These are phyloP conservation scores for Cactoblastis cactorum DNA, from an alignment of 2,888 invertebrate genomes.

Conservation along the genomic window DNA sequence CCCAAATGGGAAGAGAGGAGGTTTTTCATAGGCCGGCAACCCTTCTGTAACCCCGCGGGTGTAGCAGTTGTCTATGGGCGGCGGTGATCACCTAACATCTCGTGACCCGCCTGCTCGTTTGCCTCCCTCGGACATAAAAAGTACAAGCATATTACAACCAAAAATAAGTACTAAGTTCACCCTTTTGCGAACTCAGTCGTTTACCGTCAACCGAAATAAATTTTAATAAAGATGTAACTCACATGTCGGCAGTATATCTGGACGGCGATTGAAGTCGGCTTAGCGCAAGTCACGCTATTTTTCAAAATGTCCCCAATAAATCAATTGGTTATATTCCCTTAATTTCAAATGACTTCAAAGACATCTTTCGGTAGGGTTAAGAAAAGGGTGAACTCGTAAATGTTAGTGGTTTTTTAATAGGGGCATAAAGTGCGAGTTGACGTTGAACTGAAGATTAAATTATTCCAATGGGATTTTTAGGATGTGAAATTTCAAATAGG, in stretches of 20 bases:
- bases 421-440: constrained; percentile 19
- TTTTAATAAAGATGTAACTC: constrained; percentile 29
- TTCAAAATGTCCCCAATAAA: constrained; percentile 68
- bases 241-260: constrained; percentile 57
- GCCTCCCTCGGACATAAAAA: no score
- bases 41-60: no score
- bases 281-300: constrained; percentile 58
- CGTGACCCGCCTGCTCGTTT: no score
- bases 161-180: background rate
- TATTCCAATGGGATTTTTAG: constrained; percentile 22
- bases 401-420: constrained; percentile 24
- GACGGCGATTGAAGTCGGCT: constrained; percentile 49
- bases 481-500: constrained; percentile 15
- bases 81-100: no score
- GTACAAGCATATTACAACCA: no score
- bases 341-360: constrained; percentile 66
- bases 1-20: background rate
- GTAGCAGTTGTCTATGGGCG: no score
- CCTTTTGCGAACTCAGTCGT: background rate
- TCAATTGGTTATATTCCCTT: constrained; percentile 70
- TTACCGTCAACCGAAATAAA: constrained; percentile 16
- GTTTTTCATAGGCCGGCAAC: no score
- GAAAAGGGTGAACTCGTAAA: constrained; percentile 42
- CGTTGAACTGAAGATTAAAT: constrained; percentile 22
- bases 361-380: constrained; percentile 40